Percentiles rank a stretch among this genome's conserved stretches.
Evolutionary conservation across 2,113 vertebrate genomes (phyloP).

Genomic region (Hypomesus transpacificus): DNA sequence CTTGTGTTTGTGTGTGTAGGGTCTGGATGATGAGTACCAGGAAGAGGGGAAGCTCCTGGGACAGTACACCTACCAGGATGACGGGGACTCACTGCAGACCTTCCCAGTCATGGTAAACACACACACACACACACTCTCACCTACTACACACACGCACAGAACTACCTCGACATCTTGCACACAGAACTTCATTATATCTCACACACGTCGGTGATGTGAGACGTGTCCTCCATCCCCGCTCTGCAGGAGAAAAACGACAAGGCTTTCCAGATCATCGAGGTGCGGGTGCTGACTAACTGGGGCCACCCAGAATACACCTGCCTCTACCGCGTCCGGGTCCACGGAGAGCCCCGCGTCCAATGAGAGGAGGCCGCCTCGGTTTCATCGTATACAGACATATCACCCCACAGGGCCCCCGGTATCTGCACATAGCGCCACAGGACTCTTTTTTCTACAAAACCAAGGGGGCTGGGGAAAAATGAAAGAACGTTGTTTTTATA

Average conservation of each 20-base stretch:
- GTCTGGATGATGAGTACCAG: constrained; percentile 87
- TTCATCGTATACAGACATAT: constrained; percentile 29
- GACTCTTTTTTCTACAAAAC: constrained; percentile 27
- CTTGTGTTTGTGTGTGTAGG: constrained; percentile 63
- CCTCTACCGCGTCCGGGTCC: constrained; percentile 91
- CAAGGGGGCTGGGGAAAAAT: constrained; percentile 20
- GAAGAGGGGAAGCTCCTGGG: constrained; percentile 85
- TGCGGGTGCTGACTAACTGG: constrained; percentile 91
- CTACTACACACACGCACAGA: neutral
- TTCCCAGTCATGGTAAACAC: constrained; percentile 79
- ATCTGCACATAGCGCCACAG: constrained; percentile 54
- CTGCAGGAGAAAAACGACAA: constrained; percentile 74
- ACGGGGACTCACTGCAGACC: constrained; percentile 85
- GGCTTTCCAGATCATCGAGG: constrained; percentile 87
- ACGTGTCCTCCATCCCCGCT: neutral
- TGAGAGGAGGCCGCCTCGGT: constrained; percentile 30
- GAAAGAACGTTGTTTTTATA: constrained; percentile 29
- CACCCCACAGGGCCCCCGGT: constrained; percentile 4
- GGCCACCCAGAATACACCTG: constrained; percentile 91
- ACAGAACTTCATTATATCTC: neutral
- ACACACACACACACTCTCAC: neutral
- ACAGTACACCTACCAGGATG: constrained; percentile 80
- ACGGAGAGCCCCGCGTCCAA: constrained; percentile 61
- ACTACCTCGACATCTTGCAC: neutral
- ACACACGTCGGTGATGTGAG: neutral